Percentiles rank a stretch among this genome's conserved stretches.
These are phyloP conservation scores for Pollenia angustigena DNA, from an alignment of 2,888 invertebrate genomes.

Conservation along the genomic window DNA sequence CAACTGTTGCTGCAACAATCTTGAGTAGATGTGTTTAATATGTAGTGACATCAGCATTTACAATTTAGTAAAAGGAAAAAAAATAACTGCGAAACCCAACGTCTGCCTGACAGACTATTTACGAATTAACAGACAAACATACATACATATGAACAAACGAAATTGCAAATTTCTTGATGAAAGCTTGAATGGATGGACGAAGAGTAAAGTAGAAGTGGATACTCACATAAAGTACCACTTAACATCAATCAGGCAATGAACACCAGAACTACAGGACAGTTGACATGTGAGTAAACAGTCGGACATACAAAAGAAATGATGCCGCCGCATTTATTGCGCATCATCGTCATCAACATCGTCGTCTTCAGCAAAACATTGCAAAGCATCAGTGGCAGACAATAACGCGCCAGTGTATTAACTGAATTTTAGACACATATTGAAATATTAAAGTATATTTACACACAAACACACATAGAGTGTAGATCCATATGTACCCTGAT, in stretches of 20 bases:
- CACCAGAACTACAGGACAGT: constrained; percentile 79
- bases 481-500: neutral
- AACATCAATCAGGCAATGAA: constrained; percentile 82
- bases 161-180: constrained; percentile 7
- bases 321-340: constrained; percentile 71
- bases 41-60: constrained; percentile 73
- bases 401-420: constrained; percentile 67
- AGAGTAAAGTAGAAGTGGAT: constrained; percentile 67
- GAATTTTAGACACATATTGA: constrained; percentile 16
- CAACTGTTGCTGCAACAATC: constrained; percentile 63
- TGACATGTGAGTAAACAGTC: constrained; percentile 81
- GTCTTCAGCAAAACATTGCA: constrained; percentile 42
- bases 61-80: constrained; percentile 65
- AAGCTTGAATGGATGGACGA: constrained; percentile 34
- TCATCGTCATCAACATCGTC: constrained; percentile 67
- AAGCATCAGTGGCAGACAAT: constrained; percentile 71
- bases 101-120: constrained; percentile 32
- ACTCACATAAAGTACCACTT: constrained; percentile 77
- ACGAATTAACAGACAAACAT: constrained; percentile 17
- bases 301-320: constrained; percentile 72
- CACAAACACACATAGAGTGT: constrained; percentile 25
- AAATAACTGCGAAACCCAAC: constrained; percentile 58
- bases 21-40: constrained; percentile 63
- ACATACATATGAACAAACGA: neutral
- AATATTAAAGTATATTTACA: neutral